phyloP scores from a whole-genome alignment of 1,140 invertebrate species.

The Tyrophagus putrescentiae region DNA sequence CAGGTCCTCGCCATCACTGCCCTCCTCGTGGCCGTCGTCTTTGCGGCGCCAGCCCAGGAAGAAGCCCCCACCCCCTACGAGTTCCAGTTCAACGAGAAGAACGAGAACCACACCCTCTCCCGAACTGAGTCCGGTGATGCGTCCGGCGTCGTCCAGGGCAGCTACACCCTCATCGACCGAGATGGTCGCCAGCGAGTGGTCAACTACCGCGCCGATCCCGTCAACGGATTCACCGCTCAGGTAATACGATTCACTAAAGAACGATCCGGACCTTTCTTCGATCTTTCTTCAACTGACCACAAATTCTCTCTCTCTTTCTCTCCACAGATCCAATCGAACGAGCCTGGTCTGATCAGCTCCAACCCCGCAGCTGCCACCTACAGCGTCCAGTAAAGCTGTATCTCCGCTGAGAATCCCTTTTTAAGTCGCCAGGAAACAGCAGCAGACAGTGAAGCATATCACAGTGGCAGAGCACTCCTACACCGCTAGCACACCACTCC shows the following conservation, averaged over 20 bases:
- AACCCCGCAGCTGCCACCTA: conserved; percentile 14
- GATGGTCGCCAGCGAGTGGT: conserved; percentile 25
- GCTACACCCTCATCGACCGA: conserved; percentile 22
- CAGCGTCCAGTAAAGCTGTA: not conserved
- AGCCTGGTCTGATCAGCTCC: conserved; percentile 22
- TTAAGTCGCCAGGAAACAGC: not conserved
- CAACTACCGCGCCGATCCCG: conserved; percentile 26
- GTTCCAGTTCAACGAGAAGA: conserved; percentile 20
- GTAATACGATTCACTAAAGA: not conserved
- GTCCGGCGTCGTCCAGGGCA: conserved; percentile 22
- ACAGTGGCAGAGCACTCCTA: not conserved
- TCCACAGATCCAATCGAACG: conserved; percentile 26
- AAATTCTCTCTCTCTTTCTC: conserved; percentile 24
- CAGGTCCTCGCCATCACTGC: not conserved
- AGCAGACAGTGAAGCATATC: not conserved
- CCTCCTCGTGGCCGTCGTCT: not conserved
- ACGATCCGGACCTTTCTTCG: not conserved
- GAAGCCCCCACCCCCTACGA: conserved; percentile 23
- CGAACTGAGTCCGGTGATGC: conserved; percentile 24
- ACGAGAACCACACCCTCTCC: conserved; percentile 17
- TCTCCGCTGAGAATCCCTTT: too few species aligned
- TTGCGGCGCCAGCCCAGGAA: conserved; percentile 2
- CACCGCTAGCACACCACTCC: too few species aligned
- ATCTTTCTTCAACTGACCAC: not conserved
- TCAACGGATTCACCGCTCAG: conserved; percentile 11